These are phyloP conservation scores for Caradrina clavipalpis DNA, from an alignment of 2,888 invertebrate species.

Conservation along the genomic window DNA sequence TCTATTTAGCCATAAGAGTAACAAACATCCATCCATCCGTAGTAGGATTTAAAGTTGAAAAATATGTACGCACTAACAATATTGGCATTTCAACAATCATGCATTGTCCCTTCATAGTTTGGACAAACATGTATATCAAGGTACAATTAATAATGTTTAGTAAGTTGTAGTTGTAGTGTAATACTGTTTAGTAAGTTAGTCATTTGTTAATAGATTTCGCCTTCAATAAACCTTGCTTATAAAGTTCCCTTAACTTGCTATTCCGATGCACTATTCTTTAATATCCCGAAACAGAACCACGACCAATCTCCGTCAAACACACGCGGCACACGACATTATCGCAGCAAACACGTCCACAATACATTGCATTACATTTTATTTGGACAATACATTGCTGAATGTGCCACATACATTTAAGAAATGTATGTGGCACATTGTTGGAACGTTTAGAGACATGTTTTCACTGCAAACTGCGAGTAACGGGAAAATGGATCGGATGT, in stretches of 20 bases:
- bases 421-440: slow-evolving; percentile 36
- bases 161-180: no score
- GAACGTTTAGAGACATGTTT: slow-evolving; percentile 42
- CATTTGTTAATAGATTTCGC: no score
- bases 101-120: no score
- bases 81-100: no score
- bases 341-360: slow-evolving; percentile 27
- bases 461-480: slow-evolving; percentile 22
- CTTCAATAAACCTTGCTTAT: no score
- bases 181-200: no score
- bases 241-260: not conserved
- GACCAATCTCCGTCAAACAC: slow-evolving; percentile 1
- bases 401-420: slow-evolving; percentile 11
- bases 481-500: slow-evolving; percentile 49
- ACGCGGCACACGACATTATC: not conserved
- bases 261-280: slow-evolving; percentile 12
- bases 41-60: not conserved
- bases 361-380: slow-evolving; percentile 31
- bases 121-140: no score
- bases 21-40: no score
- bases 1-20: no score
- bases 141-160: no score
- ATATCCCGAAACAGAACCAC: not conserved
- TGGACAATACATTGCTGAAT: slow-evolving; percentile 27
- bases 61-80: no score